Evolutionary conservation across 2,888 invertebrate genomes (phyloP), one percentile per base, ranked within the genome.

Genomic region (Drosophila differens): DNA sequence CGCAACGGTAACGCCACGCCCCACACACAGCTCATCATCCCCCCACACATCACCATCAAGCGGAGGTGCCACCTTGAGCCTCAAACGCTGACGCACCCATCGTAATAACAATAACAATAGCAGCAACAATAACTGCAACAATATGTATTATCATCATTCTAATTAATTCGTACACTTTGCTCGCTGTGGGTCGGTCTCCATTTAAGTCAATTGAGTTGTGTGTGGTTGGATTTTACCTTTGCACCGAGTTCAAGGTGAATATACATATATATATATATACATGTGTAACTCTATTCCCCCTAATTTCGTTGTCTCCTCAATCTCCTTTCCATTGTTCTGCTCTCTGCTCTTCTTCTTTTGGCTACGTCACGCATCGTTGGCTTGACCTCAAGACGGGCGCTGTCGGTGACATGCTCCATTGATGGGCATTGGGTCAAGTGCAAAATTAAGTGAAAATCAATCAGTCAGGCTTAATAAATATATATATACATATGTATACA

Each of bases 121-220:
- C 16, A 2, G 25, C 64, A 60, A 55, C 52, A 67, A 30, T 33
- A 69, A 74, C 37, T 75, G 76, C 76, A 72, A 59, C 49, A 75
- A 71, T 62, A 58, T 67, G 44, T 39, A 54, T 51, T 62, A 73
- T 62, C 66, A 76, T 71, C 60, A 76, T 76, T 79, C 71, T 70
- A 85, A 85, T 81, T 85, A 85, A 83, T 84, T 82, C 76, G 76
- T 72, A 58, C 60, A 44, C 62, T 76, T 47, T 65, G 53, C 49
- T 25, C 47, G 47, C 4, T 47, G 47, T 25, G 47, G 47, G 14
- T 9, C 25, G 16, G 53, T 30, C 60, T 32, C 9, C 59, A 30
- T 57, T 55, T 60, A 35, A 49, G 41, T 79, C 75, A 66, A 72
- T 79, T 79, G 65, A 61, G 54, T 47, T 63, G 22, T 47, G 47